A percentile compares a stretch with the other conserved stretches of the same genome.
Conservation (phyloP, 2,113 vertebrate genomes). For the Sterna hirundo region DNA sequence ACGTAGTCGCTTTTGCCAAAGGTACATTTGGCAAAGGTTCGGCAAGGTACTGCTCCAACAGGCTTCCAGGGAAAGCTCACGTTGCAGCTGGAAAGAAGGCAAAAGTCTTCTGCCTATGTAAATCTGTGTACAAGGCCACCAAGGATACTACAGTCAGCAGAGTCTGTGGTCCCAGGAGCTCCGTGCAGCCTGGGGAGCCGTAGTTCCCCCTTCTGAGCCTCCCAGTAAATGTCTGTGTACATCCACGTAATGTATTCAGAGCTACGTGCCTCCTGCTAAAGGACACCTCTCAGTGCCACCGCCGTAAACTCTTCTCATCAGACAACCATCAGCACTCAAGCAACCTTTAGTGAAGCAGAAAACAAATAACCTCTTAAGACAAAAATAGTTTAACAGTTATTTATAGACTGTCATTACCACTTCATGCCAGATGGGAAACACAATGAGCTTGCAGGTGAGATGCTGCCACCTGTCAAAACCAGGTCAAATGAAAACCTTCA, state of each 20-base stretch:
- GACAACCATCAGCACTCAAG: neutral
- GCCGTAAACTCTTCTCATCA: neutral
- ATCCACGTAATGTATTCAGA: neutral
- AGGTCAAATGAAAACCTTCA: neutral
- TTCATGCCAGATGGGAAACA: neutral
- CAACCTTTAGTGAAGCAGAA: neutral
- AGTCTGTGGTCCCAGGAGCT: neutral
- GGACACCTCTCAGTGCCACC: neutral
- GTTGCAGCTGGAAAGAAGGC: neutral
- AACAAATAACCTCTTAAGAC: neutral
- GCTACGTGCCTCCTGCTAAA: neutral
- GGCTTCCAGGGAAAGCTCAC: neutral
- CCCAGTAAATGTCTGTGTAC: rapidly evolving
- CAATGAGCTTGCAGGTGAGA: neutral
- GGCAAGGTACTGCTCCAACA: neutral
- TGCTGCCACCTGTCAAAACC: neutral
- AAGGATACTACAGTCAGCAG: neutral
- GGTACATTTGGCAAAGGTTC: no score
- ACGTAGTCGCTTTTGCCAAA: rapidly evolving
- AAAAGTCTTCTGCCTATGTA: neutral
- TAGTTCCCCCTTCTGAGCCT: neutral
- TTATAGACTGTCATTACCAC: neutral
- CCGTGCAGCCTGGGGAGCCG: neutral
- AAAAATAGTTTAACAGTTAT: neutral
- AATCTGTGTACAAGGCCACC: neutral